Percentiles rank a stretch among this genome's conserved stretches.
phyloP scores from a whole-genome alignment of 2,888 invertebrate genomes.

The Idaea straminata region DNA sequence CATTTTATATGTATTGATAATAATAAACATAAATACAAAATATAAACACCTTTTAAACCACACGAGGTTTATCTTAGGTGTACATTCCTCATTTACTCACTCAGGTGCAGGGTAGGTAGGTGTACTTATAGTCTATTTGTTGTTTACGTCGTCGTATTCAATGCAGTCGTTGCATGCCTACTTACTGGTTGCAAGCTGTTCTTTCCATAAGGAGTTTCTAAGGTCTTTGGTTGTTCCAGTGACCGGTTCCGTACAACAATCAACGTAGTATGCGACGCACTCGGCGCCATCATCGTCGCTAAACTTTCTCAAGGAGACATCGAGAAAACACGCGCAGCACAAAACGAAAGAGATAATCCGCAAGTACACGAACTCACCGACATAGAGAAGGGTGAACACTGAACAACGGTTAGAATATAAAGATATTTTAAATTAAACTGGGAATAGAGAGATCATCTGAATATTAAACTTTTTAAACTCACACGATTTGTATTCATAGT shows the following conservation, averaged over 20 bases:
- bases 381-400: conserved; percentile 75
- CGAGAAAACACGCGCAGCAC: conserved; percentile 50
- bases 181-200: background rate
- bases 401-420: conserved; percentile 29
- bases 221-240: conserved; percentile 57
- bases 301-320: conserved; percentile 89
- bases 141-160: too few species aligned
- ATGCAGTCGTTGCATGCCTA: too few species aligned
- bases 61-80: too few species aligned
- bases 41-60: too few species aligned
- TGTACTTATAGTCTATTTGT: too few species aligned
- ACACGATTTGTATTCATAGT: background rate
- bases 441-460: background rate
- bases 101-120: too few species aligned
- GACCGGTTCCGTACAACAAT: conserved; percentile 93
- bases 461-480: background rate
- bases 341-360: conserved; percentile 70
- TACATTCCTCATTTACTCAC: too few species aligned
- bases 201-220: background rate
- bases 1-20: too few species aligned
- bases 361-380: conserved; percentile 85
- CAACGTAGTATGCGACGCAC: conserved; percentile 97
- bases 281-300: conserved; percentile 95
- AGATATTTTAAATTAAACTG: background rate
- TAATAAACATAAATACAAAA: too few species aligned